Percentiles rank a stretch among this genome's conserved stretches.
Conservation (phyloP, 2,113 vertebrate genomes). For the Leptocoma aspasia region DNA sequence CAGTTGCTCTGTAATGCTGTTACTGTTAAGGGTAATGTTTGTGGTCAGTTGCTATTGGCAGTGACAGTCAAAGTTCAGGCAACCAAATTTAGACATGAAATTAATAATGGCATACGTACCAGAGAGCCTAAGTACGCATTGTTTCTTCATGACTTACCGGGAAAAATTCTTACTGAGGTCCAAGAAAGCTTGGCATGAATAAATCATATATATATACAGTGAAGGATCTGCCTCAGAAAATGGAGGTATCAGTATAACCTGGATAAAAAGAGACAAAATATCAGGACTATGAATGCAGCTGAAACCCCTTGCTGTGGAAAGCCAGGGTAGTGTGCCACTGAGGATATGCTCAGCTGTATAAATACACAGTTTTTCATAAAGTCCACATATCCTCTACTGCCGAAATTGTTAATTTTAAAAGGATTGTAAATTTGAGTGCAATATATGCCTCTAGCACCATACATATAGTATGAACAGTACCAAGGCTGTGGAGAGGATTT, state of each 20-base stretch:
- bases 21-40: slow-evolving; percentile 9
- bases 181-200: background rate
- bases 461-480: background rate
- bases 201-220: background rate
- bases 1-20: background rate
- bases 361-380: background rate
- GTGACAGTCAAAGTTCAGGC: background rate
- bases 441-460: background rate
- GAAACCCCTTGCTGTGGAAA: background rate
- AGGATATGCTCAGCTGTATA: background rate
- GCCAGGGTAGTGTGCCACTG: background rate
- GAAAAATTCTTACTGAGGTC: background rate
- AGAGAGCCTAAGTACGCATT: background rate
- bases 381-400: background rate
- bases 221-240: background rate
- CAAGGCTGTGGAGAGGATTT: background rate
- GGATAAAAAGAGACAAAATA: background rate
- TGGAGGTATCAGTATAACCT: background rate
- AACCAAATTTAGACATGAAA: slow-evolving; percentile 33
- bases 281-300: background rate
- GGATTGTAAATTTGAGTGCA: background rate
- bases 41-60: slow-evolving; percentile 31
- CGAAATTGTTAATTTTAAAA: background rate
- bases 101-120: slow-evolving; percentile 6
- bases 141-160: slow-evolving; percentile 21